Conservation (phyloP, 2,888 invertebrate species). For the Carcina quercana region DNA sequence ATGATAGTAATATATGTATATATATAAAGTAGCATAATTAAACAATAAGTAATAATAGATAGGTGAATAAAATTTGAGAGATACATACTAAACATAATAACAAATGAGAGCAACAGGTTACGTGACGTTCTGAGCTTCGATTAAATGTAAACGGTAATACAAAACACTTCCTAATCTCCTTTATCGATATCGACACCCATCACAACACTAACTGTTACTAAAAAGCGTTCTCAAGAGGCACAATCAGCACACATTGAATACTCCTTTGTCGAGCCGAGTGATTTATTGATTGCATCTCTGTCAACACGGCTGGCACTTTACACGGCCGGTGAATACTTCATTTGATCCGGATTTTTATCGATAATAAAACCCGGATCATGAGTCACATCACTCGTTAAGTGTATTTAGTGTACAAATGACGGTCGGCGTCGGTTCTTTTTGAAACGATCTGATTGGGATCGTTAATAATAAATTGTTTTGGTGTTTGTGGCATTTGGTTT, state of each 20-base stretch:
- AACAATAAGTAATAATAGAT: too few relatives aligned
- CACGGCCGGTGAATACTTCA: slow-evolving; percentile 67
- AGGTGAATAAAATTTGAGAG: too few relatives aligned
- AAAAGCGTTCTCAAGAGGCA: slow-evolving; percentile 67
- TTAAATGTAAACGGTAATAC: too few relatives aligned
- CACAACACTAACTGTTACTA: slow-evolving; percentile 48
- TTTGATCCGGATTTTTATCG: slow-evolving; percentile 74
- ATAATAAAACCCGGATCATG: slow-evolving; percentile 61
- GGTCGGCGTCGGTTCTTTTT: slow-evolving; percentile 33
- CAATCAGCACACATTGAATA: slow-evolving; percentile 73
- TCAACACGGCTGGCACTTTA: slow-evolving; percentile 66
- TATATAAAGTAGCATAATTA: too few relatives aligned
- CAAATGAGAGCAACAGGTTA: too few relatives aligned
- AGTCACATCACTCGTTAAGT: slow-evolving; percentile 68
- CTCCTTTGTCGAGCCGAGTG: slow-evolving; percentile 65
- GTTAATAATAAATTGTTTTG: slow-evolving; percentile 18
- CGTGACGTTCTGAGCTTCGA: too few relatives aligned
- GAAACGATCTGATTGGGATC: slow-evolving; percentile 28
- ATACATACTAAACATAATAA: too few relatives aligned
- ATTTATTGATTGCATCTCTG: slow-evolving; percentile 74
- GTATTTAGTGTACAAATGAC: slow-evolving; percentile 67
- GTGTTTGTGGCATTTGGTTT: slow-evolving; percentile 8
- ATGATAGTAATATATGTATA: too few relatives aligned
- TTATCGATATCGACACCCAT: slow-evolving; percentile 25
- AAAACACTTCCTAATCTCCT: too few relatives aligned